Evolutionary conservation across 2,888 invertebrate genomes (phyloP).

Genomic region (Tigriopus californicus): DNA sequence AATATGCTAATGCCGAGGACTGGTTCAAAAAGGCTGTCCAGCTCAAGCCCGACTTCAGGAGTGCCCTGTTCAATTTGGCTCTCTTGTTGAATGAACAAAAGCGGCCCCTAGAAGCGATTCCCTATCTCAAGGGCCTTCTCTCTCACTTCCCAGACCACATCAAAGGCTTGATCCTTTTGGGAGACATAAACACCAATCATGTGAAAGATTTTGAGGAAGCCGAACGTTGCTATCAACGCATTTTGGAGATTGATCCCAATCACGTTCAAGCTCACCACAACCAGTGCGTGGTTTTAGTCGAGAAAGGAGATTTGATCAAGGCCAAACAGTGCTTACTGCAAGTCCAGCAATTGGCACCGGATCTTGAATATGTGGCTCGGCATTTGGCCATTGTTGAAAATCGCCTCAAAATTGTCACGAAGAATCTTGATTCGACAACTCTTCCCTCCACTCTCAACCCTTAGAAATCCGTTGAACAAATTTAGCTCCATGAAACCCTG

Average conservation of each 20-base stretch:
- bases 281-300: conserved; percentile 85
- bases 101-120: conserved; percentile 73
- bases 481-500: too few species aligned
- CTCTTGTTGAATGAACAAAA: conserved; percentile 69
- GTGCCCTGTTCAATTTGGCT: conserved; percentile 84
- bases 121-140: conserved; percentile 73
- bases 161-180: conserved; percentile 77
- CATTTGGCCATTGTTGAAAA: conserved; percentile 62
- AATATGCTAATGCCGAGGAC: conserved; percentile 67
- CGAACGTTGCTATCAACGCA: conserved; percentile 74
- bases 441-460: too few species aligned
- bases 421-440: too few species aligned
- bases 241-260: conserved; percentile 63
- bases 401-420: background rate
- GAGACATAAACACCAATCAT: conserved; percentile 88
- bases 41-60: conserved; percentile 32
- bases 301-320: conserved; percentile 60
- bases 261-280: conserved; percentile 90
- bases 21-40: conserved; percentile 52
- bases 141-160: conserved; percentile 79
- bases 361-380: conserved; percentile 75
- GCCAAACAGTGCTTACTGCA: conserved; percentile 67
- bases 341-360: conserved; percentile 61
- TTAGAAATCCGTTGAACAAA: too few species aligned
- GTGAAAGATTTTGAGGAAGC: conserved; percentile 85